phyloP scores from a whole-genome alignment of 2,113 vertebrate species.

The Amazona guildingii region DNA sequence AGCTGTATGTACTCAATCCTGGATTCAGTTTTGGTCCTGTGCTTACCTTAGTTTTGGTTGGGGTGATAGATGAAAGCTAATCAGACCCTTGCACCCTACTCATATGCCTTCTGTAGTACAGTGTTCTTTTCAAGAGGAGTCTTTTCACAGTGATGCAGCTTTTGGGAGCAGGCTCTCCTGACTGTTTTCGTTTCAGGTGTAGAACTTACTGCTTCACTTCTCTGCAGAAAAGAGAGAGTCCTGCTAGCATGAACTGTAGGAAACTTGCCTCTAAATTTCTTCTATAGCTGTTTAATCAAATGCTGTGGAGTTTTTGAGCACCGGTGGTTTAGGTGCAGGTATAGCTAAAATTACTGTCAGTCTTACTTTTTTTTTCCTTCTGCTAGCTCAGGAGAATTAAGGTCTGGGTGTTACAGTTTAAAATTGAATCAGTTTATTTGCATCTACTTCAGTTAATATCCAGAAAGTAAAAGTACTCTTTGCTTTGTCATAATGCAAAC shows the following conservation, averaged over 20 bases:
- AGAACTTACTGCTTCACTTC: not conserved
- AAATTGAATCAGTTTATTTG: not conserved
- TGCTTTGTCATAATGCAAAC: not conserved
- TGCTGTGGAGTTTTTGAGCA: not conserved
- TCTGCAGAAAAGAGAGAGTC: not conserved
- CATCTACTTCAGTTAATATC: not conserved
- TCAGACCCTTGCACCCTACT: not conserved
- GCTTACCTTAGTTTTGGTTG: not conserved
- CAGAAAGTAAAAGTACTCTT: not conserved
- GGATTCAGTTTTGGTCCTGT: not conserved
- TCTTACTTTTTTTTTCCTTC: not conserved
- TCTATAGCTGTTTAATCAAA: not conserved
- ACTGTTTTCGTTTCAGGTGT: not conserved
- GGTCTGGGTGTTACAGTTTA: not conserved
- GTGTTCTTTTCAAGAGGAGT: not conserved
- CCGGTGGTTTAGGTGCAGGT: not conserved
- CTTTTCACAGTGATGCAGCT: not conserved
- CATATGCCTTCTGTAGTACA: not conserved
- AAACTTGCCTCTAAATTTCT: not conserved
- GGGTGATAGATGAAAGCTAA: not conserved
- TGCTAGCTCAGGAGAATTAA: not conserved
- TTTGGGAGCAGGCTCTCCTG: not conserved
- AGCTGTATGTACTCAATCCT: rapidly evolving
- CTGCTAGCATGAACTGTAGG: not conserved
- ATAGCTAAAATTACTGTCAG: not conserved